Conservation (phyloP, 2,113 vertebrate genomes). For the Orthonyx spaldingii region DNA sequence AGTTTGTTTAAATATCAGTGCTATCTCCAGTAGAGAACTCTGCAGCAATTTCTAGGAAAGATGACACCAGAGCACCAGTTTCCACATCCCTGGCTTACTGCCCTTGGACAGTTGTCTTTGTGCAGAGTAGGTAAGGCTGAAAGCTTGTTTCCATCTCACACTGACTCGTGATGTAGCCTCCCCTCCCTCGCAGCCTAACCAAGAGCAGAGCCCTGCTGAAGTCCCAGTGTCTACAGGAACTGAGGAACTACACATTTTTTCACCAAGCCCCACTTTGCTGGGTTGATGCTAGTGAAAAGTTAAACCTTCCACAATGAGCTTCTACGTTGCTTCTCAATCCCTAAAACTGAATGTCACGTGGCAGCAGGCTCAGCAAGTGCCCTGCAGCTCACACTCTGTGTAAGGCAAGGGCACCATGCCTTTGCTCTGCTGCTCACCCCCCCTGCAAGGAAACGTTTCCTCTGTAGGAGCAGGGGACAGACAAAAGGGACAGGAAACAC, state of each 20-base stretch:
- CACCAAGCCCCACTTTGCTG: not conserved
- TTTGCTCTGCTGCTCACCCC: not conserved
- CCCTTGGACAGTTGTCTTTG: not conserved
- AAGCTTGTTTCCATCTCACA: not conserved
- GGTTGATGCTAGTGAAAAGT: not conserved
- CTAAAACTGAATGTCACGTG: not conserved
- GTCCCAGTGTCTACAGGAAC: not conserved
- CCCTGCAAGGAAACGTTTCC: not conserved
- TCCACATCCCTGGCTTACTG: conserved; percentile 8
- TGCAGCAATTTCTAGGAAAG: conserved; percentile 36
- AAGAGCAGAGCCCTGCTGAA: not conserved
- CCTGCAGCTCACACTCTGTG: not conserved
- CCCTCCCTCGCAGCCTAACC: not conserved
- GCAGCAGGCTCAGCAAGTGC: not conserved
- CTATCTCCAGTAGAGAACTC: not conserved
- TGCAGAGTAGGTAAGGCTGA: not conserved
- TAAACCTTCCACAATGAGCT: not conserved
- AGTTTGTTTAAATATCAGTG: not conserved
- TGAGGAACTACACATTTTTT: not conserved
- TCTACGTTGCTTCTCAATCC: not conserved
- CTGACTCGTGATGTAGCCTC: not conserved
- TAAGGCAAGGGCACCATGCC: not conserved
- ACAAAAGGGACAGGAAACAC: not conserved
- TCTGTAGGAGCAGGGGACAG: not conserved
- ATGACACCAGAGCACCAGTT: conserved; percentile 22